Evolutionary conservation across 1,140 invertebrate genomes (phyloP), one percentile per base, ranked within the genome.

Genomic region (Stegodyphus dumicola): DNA sequence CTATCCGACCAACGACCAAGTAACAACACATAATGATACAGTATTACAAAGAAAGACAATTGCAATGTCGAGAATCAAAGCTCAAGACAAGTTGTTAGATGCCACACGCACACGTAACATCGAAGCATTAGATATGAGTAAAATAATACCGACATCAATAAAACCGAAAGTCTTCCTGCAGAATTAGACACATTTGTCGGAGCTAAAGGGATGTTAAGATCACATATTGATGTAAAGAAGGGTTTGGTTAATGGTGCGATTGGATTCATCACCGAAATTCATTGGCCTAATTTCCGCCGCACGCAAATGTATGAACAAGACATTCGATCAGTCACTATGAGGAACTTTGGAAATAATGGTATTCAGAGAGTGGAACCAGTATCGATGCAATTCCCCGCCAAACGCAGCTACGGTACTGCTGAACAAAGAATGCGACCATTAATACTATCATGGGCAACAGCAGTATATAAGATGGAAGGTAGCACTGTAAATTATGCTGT

Each of bases 231-330:
- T 79, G 88, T 90, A 10, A 66, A 85, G 9, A 88, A 90, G 87
- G 89, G 89, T 71, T 87, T 90, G 48, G 89, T 90, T 64, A 90
- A 90, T 88, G 89, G 90, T 67, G 81, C 77, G 10, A 89, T 90
- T 48, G 89, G 89, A 65, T 18, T 78, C 48, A 87, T 90, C 48
- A 88, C 75, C 7, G 76, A 89, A 88, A 89, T 89, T 71, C 78
- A 87, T 60, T 90, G 89, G 88, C 88, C 89, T 17, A 33, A 73
- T 81, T 89, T 89, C 77, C 87, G 88, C 18, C 49, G 18, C 17
- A 0, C 74, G 9, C 54, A 76, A 64, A 76, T 64, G 74, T 49
- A 76, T 64, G 74, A 69, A 69, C n/a, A 77, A 77, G 77, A 53
- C n/a, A n/a, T n/a, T n/a, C 60, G 52, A 66, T 67, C 76, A 33